phyloP scores from a whole-genome alignment of 2,797 vertebrate species.

The Cynopterus sphinx region DNA sequence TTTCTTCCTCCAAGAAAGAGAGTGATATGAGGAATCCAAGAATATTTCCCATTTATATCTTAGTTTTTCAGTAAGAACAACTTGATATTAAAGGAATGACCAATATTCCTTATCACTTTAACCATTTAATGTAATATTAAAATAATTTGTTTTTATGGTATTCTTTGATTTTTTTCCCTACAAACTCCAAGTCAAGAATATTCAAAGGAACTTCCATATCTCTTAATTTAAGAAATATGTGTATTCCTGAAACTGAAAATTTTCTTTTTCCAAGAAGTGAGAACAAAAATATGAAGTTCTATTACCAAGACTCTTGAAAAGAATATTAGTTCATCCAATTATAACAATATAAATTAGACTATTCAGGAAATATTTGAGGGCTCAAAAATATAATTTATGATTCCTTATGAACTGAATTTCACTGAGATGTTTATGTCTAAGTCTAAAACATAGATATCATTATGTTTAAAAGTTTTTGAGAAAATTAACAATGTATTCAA shows the following conservation, averaged over 20 bases:
- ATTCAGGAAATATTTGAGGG: not conserved
- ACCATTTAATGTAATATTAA: conserved; percentile 13
- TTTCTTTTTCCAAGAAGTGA: conserved; percentile 3
- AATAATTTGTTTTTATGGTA: conserved; percentile 20
- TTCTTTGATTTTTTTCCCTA: conserved; percentile 6
- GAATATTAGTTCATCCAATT: not conserved
- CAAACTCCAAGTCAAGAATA: conserved; percentile 53
- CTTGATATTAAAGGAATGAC: conserved; percentile 26
- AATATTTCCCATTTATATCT: not conserved
- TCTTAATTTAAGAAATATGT: conserved; percentile 58
- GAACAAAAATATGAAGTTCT: conserved; percentile 57
- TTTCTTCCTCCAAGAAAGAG: conserved; percentile 29
- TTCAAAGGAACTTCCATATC: conserved; percentile 5
- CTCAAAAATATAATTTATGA: conserved; percentile 54
- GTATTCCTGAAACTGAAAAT: conserved; percentile 11
- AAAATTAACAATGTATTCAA: conserved; percentile 45
- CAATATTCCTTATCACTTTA: not conserved
- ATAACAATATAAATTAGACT: conserved; percentile 51
- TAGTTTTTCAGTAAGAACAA: conserved; percentile 35
- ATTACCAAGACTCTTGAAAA: conserved; percentile 17
- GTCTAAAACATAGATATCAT: not conserved
- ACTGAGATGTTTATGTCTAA: conserved; percentile 25
- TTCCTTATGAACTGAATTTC: conserved; percentile 48
- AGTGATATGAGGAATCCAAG: not conserved
- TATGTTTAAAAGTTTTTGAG: not conserved